Base-by-base conservation (phyloP, 2,888 invertebrate genomes). In the Dascillus cervinus region DNA sequence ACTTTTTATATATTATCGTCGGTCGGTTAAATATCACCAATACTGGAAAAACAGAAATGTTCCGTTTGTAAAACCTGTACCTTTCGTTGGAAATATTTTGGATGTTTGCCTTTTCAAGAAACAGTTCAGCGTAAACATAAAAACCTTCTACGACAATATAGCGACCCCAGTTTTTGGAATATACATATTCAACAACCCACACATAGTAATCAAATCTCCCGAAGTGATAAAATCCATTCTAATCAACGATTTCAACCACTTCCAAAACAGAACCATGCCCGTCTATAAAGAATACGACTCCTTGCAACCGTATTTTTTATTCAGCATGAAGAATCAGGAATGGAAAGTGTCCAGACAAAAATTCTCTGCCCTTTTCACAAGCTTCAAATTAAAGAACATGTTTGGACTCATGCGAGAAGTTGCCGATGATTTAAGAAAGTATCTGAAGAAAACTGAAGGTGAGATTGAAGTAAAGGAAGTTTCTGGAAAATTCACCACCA, bases 371-470 rank as follows among this genome's bases (percentile, higher is more conserved):
- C 66, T 69, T 1, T 69, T 75, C 46, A 70, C 73, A 1, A 63
- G 67, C 1, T 71, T 69, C 11, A 75, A 73, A 50, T 54, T 76
- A 32, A 73, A 67, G 47, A 55, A 51, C 22, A 72, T 74, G 72
- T 61, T 69, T 13, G 60, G 61, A 0, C 52, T 69, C 14, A 65
- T 71, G 51, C 43, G 56, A 19, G 61, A 65, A 24, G n/a, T n/a
- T n/a, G n/a, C n/a, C n/a, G n/a, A n/a, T n/a, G n/a, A n/a, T n/a
- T n/a, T n/a, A n/a, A n/a, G n/a, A n/a, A n/a, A n/a, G n/a, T n/a
- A n/a, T n/a, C n/a, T n/a, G n/a, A n/a, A n/a, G n/a, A n/a, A n/a
- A n/a, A n/a, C n/a, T n/a, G n/a, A n/a, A n/a, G n/a, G n/a, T n/a
- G n/a, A n/a, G n/a, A n/a, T n/a, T n/a, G n/a, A n/a, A n/a, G n/a